Evolutionary conservation across 2,113 vertebrate species (phyloP).

Genomic region (Syngnathoides biaculeatus): DNA sequence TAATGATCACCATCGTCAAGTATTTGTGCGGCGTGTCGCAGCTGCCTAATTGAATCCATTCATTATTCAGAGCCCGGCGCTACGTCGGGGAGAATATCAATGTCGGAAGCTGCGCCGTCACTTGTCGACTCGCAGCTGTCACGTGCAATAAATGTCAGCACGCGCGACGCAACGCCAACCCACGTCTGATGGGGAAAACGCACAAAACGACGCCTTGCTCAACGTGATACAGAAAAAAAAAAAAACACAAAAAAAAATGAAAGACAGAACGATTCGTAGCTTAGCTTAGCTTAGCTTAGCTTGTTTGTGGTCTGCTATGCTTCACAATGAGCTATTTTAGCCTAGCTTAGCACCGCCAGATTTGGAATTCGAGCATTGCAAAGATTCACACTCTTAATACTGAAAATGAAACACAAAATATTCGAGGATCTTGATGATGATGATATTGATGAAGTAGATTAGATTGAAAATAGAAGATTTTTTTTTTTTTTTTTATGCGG

Average conservation of each 20-base stretch:
- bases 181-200: neutral
- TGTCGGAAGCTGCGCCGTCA: constrained; percentile 19
- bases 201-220: neutral
- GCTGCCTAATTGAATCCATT: constrained; percentile 44
- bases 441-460: too few relatives aligned
- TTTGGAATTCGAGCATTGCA: too few relatives aligned
- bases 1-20: neutral
- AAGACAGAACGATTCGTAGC: neutral
- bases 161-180: neutral
- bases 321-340: neutral
- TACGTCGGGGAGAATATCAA: constrained; percentile 26
- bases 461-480: neutral
- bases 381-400: too few relatives aligned
- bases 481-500: neutral
- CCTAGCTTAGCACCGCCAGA: neutral
- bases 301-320: neutral
- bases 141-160: neutral
- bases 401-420: too few relatives aligned
- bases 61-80: constrained; percentile 51
- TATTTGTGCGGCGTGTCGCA: constrained; percentile 11
- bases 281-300: neutral
- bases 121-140: constrained; percentile 1
- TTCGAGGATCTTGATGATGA: too few relatives aligned
- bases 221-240: neutral
- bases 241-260: neutral